A percentile compares a stretch with the other conserved stretches of the same genome.
phyloP scores from a whole-genome alignment of 2,888 invertebrate genomes.

The Amblyjoppa fuscipennis region DNA sequence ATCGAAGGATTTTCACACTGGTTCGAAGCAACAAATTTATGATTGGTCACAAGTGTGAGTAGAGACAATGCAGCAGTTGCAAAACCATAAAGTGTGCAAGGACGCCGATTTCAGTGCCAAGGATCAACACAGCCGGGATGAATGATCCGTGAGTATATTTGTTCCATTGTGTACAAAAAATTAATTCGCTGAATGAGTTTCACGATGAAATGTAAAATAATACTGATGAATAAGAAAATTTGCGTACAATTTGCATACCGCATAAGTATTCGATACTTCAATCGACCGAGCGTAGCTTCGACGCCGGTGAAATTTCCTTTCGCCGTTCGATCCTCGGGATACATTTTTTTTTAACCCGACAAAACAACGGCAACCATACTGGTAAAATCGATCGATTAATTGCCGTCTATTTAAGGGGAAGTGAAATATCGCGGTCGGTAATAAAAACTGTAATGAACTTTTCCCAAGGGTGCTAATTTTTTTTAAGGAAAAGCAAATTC shows the following conservation, averaged over 20 bases:
- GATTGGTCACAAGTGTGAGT: not conserved
- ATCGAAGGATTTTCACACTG: not conserved
- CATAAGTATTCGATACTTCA: not conserved
- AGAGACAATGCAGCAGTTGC: not conserved
- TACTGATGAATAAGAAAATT: not conserved
- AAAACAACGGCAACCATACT: not conserved
- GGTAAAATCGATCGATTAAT: not conserved
- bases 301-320: too few relatives aligned
- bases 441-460: too few relatives aligned
- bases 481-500: too few relatives aligned
- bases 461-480: too few relatives aligned
- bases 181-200: conserved; percentile 37
- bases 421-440: too few relatives aligned
- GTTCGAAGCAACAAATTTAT: not conserved
- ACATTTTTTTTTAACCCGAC: not conserved
- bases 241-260: not conserved
- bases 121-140: conserved; percentile 46
- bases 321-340: not conserved
- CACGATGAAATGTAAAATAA: conserved; percentile 16
- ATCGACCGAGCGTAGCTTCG: not conserved
- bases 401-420: not conserved
- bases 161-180: conserved; percentile 12
- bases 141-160: conserved; percentile 1
- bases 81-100: conserved; percentile 38
- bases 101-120: conserved; percentile 61